Conservation (phyloP, 2,113 vertebrate species). For the Sminthopsis crassicaudata region DNA sequence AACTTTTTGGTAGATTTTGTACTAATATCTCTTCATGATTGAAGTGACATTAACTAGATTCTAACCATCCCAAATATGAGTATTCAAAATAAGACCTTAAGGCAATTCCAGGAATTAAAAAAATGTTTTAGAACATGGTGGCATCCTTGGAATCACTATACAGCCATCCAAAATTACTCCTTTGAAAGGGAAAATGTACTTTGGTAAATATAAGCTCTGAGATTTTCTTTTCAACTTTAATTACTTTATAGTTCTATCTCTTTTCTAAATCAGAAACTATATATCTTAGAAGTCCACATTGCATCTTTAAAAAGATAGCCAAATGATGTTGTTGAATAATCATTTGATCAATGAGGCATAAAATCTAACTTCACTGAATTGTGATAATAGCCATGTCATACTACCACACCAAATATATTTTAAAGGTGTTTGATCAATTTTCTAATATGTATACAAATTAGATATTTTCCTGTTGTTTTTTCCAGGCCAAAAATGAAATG, state of each 20-base stretch:
- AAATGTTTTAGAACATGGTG: neutral
- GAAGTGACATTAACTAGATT: neutral
- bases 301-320: neutral
- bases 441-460: neutral
- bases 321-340: slow-evolving; percentile 10
- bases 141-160: neutral
- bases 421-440: slow-evolving; percentile 3
- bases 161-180: neutral
- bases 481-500: slow-evolving; percentile 5
- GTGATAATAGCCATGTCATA: neutral
- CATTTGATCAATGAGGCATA: neutral
- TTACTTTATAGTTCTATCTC: neutral
- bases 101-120: neutral
- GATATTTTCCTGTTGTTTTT: neutral
- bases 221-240: neutral
- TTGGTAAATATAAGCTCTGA: neutral
- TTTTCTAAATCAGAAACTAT: neutral
- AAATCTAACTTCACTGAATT: neutral
- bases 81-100: neutral
- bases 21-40: neutral
- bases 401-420: neutral
- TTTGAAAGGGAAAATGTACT: neutral
- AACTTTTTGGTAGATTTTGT: neutral
- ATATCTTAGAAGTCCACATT: neutral
- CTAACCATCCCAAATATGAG: neutral